These are phyloP conservation scores for Oreochromis aureus DNA, from an alignment of 2,113 vertebrate species.

Conservation along the genomic window DNA sequence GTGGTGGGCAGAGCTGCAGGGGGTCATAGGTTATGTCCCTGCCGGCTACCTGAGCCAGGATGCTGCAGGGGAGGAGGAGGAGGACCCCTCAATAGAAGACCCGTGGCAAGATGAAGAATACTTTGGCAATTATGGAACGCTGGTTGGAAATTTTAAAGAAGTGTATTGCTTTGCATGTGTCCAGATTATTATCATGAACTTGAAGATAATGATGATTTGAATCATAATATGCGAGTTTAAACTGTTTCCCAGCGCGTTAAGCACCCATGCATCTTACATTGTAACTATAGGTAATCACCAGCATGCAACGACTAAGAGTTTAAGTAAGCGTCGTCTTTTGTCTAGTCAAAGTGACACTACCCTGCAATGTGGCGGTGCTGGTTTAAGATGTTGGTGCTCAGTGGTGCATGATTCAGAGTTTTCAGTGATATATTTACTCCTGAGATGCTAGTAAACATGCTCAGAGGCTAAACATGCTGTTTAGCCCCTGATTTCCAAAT, in stretches of 20 bases:
- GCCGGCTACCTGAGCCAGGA: conserved; percentile 54
- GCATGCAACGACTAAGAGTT: background rate
- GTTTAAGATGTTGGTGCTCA: background rate
- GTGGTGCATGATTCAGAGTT: background rate
- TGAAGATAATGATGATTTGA: background rate
- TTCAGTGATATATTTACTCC: background rate
- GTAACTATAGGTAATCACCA: background rate
- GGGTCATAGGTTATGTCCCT: conserved; percentile 72
- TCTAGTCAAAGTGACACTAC: background rate
- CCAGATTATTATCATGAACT: background rate
- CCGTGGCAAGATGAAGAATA: conserved; percentile 81
- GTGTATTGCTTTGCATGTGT: background rate
- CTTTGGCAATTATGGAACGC: conserved; percentile 75
- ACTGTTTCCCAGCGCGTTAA: background rate
- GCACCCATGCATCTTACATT: background rate
- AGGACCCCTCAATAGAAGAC: conserved; percentile 50
- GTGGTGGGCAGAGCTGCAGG: conserved; percentile 76
- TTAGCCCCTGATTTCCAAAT: background rate
- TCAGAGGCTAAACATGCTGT: background rate
- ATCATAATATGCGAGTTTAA: background rate
- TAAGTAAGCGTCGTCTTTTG: background rate
- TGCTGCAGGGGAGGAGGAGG: conserved; percentile 46
- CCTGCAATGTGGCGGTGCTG: background rate
- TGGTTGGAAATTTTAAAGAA: conserved; percentile 45
- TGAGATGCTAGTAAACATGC: background rate